Conservation (phyloP, 2,888 invertebrate species). For the Watsonalla cultraria region DNA sequence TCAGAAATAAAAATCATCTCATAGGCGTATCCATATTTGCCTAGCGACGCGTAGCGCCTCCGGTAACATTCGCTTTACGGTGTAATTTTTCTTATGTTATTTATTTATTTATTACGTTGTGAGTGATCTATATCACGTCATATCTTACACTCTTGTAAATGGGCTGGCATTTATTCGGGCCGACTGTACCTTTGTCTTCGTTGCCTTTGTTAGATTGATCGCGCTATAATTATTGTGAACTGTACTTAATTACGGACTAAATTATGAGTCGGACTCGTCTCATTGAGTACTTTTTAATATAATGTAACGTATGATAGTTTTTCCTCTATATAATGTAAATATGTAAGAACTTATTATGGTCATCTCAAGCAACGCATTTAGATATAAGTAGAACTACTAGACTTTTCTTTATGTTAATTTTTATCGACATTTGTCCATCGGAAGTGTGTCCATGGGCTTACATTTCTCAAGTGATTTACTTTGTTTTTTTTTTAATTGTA, state of each 20-base stretch:
- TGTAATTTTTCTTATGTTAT: constrained; percentile 79
- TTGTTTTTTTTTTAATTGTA: too few species aligned
- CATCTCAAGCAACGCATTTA: too few species aligned
- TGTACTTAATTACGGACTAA: constrained; percentile 1
- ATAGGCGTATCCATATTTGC: constrained; percentile 36
- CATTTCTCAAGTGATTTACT: too few species aligned
- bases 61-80: constrained; percentile 78
- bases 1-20: constrained; percentile 1
- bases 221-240: constrained; percentile 9
- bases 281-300: not conserved
- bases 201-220: constrained; percentile 32
- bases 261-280: not conserved
- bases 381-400: too few species aligned
- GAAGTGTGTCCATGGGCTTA: too few species aligned
- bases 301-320: too few species aligned
- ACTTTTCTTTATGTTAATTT: too few species aligned
- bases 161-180: constrained; percentile 66
- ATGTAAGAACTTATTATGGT: too few species aligned
- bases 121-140: constrained; percentile 79
- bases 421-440: too few species aligned
- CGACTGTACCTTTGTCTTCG: constrained; percentile 30
- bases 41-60: constrained; percentile 56
- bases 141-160: constrained; percentile 79
- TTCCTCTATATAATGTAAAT: too few species aligned
- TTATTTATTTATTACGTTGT: constrained; percentile 78